Evolutionary conservation across 2,113 vertebrate species (phyloP), one percentile per base, ranked within the genome.

Genomic region (Stigmatopora nigra): DNA sequence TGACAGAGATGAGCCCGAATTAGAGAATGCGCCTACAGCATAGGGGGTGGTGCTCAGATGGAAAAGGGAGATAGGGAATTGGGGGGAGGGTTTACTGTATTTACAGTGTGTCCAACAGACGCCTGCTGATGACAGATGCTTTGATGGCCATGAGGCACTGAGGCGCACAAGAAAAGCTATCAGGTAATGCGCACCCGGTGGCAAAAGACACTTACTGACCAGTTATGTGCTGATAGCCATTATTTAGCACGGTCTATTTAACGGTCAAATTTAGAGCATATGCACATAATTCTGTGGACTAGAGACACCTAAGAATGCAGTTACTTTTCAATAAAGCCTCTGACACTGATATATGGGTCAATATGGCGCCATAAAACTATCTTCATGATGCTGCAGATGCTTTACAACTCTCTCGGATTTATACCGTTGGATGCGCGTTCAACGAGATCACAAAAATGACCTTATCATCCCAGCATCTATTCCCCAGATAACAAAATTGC

Each of bases 61-160:
- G n/a, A 1, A 5, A 49, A 19, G 49, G 64, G 46, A 16, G 65
- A 72, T 45, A 62, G 58, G 47, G 63, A 62, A 62, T 67, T 14
- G 48, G n/a, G 52, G 53, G 61, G 67, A 53, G 63, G 46, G 3
- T 38, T 60, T 84, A 88, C 86, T 86, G 86, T 87, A 89, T 86
- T 83, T 89, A 86, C 85, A 79, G 84, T 88, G 75, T 73, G 61
- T 69, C 84, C 87, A 88, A 81, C 81, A 88, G 86, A 83, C 81
- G 72, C 79, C 69, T 79, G 81, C 84, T 83, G 53, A 56, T 56
- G 59, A 62, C 58, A 71, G n/a, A 7, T 17, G 47, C 61, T 45
- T 19, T 15, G 51, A 68, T 72, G 75, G 69, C 68, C 49, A 69
- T 5, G 36, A 46, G 41, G 8, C n/a, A 11, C 52, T 45, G 36